These are phyloP conservation scores for Polypterus senegalus DNA, from an alignment of 2,113 vertebrate species.

Conservation along the genomic window DNA sequence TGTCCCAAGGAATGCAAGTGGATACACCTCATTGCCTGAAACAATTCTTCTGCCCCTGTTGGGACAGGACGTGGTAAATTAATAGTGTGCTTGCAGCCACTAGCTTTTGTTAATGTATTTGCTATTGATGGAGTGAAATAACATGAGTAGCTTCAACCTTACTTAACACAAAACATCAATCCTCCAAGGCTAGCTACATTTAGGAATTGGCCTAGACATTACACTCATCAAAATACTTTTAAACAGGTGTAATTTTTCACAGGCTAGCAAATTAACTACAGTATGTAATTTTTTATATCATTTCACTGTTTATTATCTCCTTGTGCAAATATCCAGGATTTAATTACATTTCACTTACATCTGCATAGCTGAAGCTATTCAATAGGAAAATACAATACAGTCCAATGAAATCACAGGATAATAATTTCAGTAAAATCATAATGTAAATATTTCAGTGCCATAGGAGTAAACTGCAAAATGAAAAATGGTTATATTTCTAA, in stretches of 20 bases:
- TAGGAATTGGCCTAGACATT: conserved; percentile 19
- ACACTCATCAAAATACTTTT: conserved; percentile 23
- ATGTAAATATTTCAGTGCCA: too few relatives aligned
- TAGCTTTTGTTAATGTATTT: conserved; percentile 77
- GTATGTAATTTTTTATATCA: neutral
- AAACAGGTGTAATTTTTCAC: conserved; percentile 11
- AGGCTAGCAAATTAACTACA: conserved; percentile 10
- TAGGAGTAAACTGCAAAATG: too few relatives aligned
- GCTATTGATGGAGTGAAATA: conserved; percentile 69
- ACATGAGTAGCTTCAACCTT: conserved; percentile 72
- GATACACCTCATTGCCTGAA: conserved; percentile 66
- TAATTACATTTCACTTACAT: too few relatives aligned
- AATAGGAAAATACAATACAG: too few relatives aligned
- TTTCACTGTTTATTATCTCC: too few relatives aligned
- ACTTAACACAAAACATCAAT: conserved; percentile 77
- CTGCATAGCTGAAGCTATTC: too few relatives aligned
- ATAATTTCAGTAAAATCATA: too few relatives aligned
- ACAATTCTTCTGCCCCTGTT: conserved; percentile 63
- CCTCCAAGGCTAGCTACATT: conserved; percentile 45
- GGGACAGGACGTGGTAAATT: conserved; percentile 69
- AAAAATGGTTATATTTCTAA: too few relatives aligned
- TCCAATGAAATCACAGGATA: too few relatives aligned
- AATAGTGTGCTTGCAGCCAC: conserved; percentile 69
- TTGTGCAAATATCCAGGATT: too few relatives aligned
- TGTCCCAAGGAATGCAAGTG: conserved; percentile 60